Conservation (phyloP, 2,797 vertebrate species). For the Trematomus bernacchii region DNA sequence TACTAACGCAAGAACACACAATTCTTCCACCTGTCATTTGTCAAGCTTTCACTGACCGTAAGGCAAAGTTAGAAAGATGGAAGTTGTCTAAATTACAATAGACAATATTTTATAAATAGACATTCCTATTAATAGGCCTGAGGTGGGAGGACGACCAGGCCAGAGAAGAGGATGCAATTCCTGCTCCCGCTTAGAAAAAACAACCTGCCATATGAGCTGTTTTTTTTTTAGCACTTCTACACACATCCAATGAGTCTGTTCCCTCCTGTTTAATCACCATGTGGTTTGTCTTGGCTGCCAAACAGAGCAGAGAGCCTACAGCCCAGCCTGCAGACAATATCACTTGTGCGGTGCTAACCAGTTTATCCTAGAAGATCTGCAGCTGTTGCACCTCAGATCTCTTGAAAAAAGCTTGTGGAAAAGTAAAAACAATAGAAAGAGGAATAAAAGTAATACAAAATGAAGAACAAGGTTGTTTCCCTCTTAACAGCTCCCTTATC, state of each 20-base stretch:
- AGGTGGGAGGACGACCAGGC: background rate
- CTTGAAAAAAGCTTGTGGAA: background rate
- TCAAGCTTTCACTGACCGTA: background rate
- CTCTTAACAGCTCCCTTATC: too few relatives aligned
- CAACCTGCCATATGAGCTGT: background rate
- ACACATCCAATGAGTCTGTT: background rate
- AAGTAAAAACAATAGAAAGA: background rate
- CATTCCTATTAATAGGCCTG: background rate
- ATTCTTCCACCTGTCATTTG: background rate
- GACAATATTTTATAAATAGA: too few relatives aligned
- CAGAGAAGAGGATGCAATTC: conserved; percentile 3
- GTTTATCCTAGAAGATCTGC: background rate
- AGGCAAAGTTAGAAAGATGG: background rate
- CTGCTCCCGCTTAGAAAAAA: background rate
- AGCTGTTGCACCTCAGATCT: background rate
- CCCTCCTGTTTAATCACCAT: background rate
- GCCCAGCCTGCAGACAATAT: background rate
- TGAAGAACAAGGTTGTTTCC: background rate
- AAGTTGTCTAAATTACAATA: background rate
- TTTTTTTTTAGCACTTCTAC: background rate
- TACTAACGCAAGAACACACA: too few relatives aligned
- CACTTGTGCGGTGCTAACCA: background rate
- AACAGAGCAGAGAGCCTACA: conserved; percentile 3
- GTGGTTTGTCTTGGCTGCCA: background rate
- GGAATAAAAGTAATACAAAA: background rate